Evolutionary conservation across 2,113 vertebrate species (phyloP), one percentile per base, ranked within the genome.

Genomic region (Nesogale talazaci): DNA sequence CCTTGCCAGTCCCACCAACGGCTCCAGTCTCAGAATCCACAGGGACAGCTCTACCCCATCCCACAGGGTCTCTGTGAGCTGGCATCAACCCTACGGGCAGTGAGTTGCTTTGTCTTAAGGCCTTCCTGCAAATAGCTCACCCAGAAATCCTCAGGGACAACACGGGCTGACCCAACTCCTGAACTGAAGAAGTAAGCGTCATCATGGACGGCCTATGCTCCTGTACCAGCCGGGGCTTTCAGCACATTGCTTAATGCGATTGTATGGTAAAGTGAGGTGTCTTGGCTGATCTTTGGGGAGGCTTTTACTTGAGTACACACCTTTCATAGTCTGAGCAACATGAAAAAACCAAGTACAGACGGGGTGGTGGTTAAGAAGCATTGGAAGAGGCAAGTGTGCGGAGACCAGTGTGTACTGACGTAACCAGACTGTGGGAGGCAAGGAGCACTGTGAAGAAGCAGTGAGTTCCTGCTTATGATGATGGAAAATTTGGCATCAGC

Each of bases 341-440:
- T 36, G 16, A 86, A 34, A 93, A 91, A 93, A 92, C 46, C 10
- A 82, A 15, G 59, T 46, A 92, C 92, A 19, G n/a, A 46, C 46
- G 42, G 34, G 16, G 3, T 72, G 10, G 76, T 69, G 70, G 1
- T 80, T 81, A 76, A 69, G 42, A 81, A 94, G 67, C 46, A 70
- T 70, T 70, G n/a, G 34, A 70, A 70, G 16, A 34, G 67, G 67
- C 67, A n/a, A 76, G 57, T 42, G 67, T 70, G 19, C 19, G 67
- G n/a, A 70, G 15, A 70, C 31, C 67, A 70, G 34, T 5, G 12
- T 70, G 4, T 70, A 34, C 34, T 19, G 31, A 19, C 9, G 67
- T 70, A 19, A 70, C 31, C 31, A 70, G 67, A n/a, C 3, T 52
- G 67, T 4, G 67, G 67, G 67, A n/a, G 59, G 59, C 22, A 63